A percentile compares a stretch with the other conserved stretches of the same genome.
These are phyloP conservation scores for Helostoma temminkii DNA, from an alignment of 2,797 vertebrate genomes.

Conservation along the genomic window DNA sequence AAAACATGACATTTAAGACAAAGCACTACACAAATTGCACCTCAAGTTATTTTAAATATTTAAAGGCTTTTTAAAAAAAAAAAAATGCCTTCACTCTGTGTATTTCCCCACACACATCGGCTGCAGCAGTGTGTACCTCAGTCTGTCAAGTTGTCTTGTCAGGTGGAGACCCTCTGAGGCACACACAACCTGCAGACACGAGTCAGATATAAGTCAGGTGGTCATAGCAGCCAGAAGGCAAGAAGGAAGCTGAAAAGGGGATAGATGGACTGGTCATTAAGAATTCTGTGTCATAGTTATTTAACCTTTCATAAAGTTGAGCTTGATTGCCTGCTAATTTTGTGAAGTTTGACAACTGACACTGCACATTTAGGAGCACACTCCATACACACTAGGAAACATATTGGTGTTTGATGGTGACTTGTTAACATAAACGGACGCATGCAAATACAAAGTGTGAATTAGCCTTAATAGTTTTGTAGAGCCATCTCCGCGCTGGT, in stretches of 20 bases:
- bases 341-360: no score
- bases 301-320: no score
- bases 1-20: constrained; percentile 10
- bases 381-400: no score
- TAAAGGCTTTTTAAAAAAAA: constrained; percentile 35
- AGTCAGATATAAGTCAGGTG: constrained; percentile 48
- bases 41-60: constrained; percentile 44
- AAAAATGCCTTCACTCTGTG: neutral
- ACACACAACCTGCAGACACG: constrained; percentile 31
- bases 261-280: no score
- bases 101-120: constrained; percentile 9
- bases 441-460: no score
- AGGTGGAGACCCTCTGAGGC: constrained; percentile 53
- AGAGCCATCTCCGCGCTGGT: no score
- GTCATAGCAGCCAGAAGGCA: constrained; percentile 25
- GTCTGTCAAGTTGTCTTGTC: constrained; percentile 41
- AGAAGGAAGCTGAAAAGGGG: constrained; percentile 9
- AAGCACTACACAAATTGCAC: constrained; percentile 21
- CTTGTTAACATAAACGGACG: no score
- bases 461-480: no score
- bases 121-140: constrained; percentile 12
- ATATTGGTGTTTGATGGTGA: no score
- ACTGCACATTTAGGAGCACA: no score
- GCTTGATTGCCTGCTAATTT: no score
- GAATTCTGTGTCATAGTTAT: no score